Evolutionary conservation across 2,888 invertebrate genomes (phyloP).

Genomic region (Girardia tigrina): DNA sequence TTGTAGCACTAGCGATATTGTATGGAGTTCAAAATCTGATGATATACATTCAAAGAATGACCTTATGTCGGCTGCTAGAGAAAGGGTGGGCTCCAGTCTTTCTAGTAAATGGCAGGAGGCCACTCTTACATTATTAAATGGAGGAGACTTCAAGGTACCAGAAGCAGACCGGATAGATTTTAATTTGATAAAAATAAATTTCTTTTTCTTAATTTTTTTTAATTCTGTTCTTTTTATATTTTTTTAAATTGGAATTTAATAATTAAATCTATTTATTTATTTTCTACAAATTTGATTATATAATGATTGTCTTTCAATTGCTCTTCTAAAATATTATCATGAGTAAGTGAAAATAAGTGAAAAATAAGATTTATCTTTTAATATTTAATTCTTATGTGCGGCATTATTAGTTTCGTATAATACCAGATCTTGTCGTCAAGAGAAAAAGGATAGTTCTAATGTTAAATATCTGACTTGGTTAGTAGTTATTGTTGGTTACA

Average conservation of each 20-base stretch:
- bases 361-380: no score
- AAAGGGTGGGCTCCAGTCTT: constrained; percentile 15
- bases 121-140: constrained; percentile 34
- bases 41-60: constrained; percentile 19
- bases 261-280: not conserved
- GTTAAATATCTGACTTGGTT: not conserved
- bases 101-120: constrained; percentile 28
- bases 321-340: no score
- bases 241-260: not conserved
- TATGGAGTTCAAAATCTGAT: constrained; percentile 25
- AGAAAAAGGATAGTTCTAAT: constrained; percentile 23
- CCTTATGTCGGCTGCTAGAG: constrained; percentile 27
- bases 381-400: not conserved
- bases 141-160: constrained; percentile 38
- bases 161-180: constrained; percentile 28
- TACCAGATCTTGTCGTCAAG: not conserved
- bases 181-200: constrained; percentile 10
- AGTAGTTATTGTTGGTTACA: not conserved
- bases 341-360: no score
- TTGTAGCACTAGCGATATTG: constrained; percentile 32
- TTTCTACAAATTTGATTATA: no score
- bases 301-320: no score
- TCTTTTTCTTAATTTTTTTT: not conserved
- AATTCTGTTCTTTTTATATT: not conserved
- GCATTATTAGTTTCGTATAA: not conserved